Percentiles rank a stretch among this genome's conserved stretches.
Conservation (phyloP, 2,113 vertebrate genomes). For the Gadus chalcogrammus region DNA sequence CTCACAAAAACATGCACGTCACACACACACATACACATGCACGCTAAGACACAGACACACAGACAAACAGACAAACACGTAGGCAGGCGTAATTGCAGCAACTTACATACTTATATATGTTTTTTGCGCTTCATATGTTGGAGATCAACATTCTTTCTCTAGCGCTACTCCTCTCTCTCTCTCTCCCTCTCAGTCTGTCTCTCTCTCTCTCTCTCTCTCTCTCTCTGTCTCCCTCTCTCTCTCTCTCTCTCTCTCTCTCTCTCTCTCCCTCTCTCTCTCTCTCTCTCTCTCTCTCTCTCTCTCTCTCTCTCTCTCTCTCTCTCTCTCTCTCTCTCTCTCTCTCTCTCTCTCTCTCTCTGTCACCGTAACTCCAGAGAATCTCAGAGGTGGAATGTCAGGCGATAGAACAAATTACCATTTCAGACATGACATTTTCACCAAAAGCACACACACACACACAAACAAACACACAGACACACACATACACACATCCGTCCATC, state of each 20-base stretch:
- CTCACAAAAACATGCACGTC: background rate
- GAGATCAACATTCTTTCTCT: background rate
- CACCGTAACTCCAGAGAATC: conserved; percentile 30
- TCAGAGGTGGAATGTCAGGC: conserved; percentile 52
- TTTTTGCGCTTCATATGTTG: background rate
- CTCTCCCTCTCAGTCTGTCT: too few species aligned
- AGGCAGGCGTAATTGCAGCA: too few species aligned
- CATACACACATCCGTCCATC: background rate
- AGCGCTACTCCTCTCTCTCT: background rate
- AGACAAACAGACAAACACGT: too few species aligned
- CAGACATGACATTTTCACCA: conserved; percentile 59
- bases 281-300: background rate
- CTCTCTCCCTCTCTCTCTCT: too few species aligned
- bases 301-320: background rate
- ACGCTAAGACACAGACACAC: background rate
- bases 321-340: too few species aligned
- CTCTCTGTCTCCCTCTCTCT: background rate
- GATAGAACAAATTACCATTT: conserved; percentile 61
- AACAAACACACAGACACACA: conserved; percentile 27
- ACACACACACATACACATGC: background rate
- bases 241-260: too few species aligned
- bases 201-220: too few species aligned
- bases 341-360: too few species aligned
- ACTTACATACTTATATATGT: background rate
- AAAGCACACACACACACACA: conserved; percentile 32